Conservation (phyloP, 2,113 vertebrate species). For the Heterochromis multidens region DNA sequence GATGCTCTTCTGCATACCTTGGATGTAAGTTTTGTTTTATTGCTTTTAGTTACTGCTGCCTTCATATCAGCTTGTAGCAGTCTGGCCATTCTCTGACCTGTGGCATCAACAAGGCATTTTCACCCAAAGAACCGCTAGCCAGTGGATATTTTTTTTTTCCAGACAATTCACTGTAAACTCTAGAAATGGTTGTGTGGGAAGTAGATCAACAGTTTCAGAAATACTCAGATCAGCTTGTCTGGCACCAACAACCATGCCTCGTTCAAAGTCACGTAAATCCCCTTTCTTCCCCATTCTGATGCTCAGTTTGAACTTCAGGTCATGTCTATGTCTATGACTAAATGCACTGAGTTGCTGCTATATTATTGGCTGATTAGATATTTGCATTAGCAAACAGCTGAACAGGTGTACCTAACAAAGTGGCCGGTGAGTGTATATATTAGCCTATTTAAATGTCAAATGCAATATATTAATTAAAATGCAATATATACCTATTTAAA, state of each 20-base stretch:
- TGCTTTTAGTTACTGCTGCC: not conserved
- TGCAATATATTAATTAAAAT: not conserved
- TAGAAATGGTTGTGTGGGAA: not conserved
- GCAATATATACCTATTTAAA: not conserved
- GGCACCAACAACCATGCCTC: not conserved
- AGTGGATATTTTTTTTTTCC: not conserved
- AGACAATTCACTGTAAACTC: not conserved
- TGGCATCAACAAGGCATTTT: no score
- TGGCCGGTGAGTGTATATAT: not conserved
- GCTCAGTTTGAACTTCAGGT: not conserved
- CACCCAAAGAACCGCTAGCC: not conserved
- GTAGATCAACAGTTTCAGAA: not conserved
- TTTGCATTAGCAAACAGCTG: no score
- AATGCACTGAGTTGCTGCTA: not conserved
- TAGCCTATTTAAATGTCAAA: not conserved
- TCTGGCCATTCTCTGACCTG: rapidly evolving
- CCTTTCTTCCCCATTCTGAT: not conserved
- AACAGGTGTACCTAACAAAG: not conserved
- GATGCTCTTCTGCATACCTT: no score
- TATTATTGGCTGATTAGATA: no score
- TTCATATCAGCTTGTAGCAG: not conserved
- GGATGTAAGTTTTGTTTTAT: no score
- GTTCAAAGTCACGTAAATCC: not conserved
- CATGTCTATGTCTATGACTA: not conserved
- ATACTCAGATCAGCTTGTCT: not conserved